These are phyloP conservation scores for Lepilemur septentrionalis DNA, from an alignment of 2,797 vertebrate genomes.

Conservation along the genomic window DNA sequence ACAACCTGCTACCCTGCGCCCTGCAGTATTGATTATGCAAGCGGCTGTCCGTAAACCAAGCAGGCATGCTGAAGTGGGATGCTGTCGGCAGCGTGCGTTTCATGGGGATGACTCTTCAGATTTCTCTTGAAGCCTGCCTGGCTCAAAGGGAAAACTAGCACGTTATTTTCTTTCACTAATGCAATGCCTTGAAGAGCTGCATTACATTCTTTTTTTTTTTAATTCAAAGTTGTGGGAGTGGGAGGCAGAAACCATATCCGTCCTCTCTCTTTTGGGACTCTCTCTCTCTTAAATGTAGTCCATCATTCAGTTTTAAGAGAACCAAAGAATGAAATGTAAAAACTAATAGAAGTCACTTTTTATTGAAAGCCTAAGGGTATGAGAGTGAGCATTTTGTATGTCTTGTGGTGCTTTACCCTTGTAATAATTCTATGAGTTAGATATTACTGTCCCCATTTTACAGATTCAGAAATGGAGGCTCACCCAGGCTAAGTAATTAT, in stretches of 20 bases:
- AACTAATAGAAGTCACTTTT: background rate
- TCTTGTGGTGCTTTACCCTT: background rate
- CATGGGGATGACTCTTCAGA: background rate
- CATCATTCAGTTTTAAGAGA: background rate
- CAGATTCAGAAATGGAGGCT: background rate
- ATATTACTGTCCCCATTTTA: background rate
- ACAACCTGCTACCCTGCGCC: background rate
- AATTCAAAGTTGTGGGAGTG: background rate
- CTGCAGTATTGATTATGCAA: background rate
- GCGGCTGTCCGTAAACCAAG: rapidly evolving
- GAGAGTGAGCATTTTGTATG: background rate
- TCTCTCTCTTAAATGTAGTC: background rate
- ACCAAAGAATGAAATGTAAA: background rate
- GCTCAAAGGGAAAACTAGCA: background rate
- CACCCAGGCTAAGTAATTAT: background rate
- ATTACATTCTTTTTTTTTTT: background rate
- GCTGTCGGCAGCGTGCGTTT: background rate
- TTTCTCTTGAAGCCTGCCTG: background rate
- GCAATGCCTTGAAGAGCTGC: background rate
- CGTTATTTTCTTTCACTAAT: background rate
- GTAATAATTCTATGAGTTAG: background rate
- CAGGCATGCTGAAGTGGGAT: background rate
- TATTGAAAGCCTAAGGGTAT: background rate
- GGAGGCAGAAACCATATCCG: background rate
- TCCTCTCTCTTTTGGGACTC: background rate